Evolutionary conservation across 1,140 invertebrate species (phyloP).

Genomic region (Macrosteles quadrilineatus): DNA sequence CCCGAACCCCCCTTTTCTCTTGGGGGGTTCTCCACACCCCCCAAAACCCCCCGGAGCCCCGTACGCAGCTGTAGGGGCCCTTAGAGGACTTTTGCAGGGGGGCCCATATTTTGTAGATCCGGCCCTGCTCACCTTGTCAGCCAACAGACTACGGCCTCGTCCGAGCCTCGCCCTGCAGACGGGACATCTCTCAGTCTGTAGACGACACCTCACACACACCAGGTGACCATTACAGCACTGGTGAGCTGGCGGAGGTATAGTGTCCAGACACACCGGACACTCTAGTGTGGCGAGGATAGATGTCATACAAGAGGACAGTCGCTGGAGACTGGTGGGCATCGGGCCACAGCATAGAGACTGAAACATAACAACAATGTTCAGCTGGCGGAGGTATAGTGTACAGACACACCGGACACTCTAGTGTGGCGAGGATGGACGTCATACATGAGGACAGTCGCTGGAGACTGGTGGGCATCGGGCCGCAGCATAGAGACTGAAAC

Average conservation of each 20-base stretch:
- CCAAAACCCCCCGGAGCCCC: no score
- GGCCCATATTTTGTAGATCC: no score
- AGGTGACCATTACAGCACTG: constrained; percentile 69
- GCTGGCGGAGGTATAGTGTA: no score
- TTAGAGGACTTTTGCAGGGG: no score
- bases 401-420: no score
- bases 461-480: no score
- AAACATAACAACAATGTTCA: background rate
- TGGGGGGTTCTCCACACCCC: no score
- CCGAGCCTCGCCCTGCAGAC: constrained; percentile 58
- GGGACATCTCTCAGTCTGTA: constrained; percentile 60
- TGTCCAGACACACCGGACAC: constrained; percentile 61
- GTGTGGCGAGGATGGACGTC: no score
- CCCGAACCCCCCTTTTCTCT: no score
- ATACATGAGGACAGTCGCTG: no score
- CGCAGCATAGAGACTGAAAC: no score
- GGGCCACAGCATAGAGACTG: constrained; percentile 35
- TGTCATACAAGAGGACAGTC: constrained; percentile 26
- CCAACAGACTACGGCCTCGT: constrained; percentile 58
- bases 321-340: constrained; percentile 33
- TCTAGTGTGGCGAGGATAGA: constrained; percentile 21
- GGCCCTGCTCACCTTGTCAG: constrained; percentile 50
- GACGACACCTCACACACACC: constrained; percentile 60
- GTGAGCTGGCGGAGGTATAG: constrained; percentile 60
- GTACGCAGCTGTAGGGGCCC: no score